phyloP scores from a whole-genome alignment of 2,113 vertebrate genomes.

The Oplegnathus fasciatus region DNA sequence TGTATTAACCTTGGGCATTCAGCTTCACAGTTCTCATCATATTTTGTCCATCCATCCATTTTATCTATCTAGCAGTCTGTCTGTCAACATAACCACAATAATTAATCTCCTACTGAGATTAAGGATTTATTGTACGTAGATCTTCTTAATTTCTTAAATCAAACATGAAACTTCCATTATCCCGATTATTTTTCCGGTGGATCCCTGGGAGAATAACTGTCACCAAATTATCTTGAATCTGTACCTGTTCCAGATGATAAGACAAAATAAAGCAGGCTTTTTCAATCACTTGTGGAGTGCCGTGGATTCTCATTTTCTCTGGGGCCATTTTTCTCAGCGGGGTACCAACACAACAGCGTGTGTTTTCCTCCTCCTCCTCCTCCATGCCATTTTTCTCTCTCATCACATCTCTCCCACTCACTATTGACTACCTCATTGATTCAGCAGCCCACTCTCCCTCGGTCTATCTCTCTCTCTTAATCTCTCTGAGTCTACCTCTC shows the following conservation, averaged over 20 bases:
- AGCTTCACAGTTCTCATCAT: constrained; percentile 1
- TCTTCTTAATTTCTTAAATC: constrained; percentile 22
- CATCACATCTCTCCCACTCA: constrained; percentile 63
- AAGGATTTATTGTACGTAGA: background rate
- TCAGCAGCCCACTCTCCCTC: constrained; percentile 42
- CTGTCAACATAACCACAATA: background rate
- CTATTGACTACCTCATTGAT: constrained; percentile 77
- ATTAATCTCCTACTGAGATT: constrained; percentile 30
- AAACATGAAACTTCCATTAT: constrained; percentile 25
- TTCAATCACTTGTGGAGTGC: constrained; percentile 32
- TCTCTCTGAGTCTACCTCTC: constrained; percentile 67
- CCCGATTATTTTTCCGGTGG: constrained; percentile 19
- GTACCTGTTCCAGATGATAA: constrained; percentile 60
- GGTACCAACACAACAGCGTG: constrained; percentile 43
- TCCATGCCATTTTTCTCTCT: constrained; percentile 60
- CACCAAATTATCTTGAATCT: constrained; percentile 44
- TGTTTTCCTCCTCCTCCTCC: constrained; percentile 40
- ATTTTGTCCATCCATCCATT: background rate
- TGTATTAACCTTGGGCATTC: background rate
- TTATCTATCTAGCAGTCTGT: background rate
- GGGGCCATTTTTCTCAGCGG: constrained; percentile 63
- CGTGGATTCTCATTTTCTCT: constrained; percentile 65
- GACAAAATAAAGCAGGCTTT: constrained; percentile 56
- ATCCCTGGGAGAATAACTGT: constrained; percentile 39
- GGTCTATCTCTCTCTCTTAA: constrained; percentile 63